These are phyloP conservation scores for Naja naja DNA, from an alignment of 2,113 vertebrate genomes.

Conservation along the genomic window DNA sequence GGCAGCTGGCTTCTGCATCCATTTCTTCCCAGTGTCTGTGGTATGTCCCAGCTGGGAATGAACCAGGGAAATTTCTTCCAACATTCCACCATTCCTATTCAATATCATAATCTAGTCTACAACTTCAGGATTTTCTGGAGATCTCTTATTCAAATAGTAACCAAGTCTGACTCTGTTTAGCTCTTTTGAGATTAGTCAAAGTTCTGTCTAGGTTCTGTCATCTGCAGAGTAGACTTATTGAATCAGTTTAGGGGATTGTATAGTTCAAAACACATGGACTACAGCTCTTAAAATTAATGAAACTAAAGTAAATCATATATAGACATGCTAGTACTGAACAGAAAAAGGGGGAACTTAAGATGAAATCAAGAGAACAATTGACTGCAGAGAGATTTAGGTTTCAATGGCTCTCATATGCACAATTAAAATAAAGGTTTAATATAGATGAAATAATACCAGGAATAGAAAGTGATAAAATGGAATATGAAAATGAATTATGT, in stretches of 20 bases:
- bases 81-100: not conserved
- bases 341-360: not conserved
- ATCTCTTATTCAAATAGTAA: not conserved
- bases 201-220: not conserved
- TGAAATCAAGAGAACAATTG: not conserved
- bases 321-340: not conserved
- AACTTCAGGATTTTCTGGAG: not conserved
- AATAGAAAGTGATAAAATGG: not conserved
- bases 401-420: not conserved
- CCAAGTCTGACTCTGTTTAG: not conserved
- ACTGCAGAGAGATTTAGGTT: not conserved
- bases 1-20: too few relatives aligned
- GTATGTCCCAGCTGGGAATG: too few relatives aligned
- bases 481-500: not conserved
- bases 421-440: not conserved
- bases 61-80: too few relatives aligned
- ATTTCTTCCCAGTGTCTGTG: too few relatives aligned
- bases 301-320: not conserved
- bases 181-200: not conserved
- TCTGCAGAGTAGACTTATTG: not conserved
- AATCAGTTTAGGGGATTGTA: not conserved
- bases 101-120: not conserved
- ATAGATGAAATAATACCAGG: not conserved
- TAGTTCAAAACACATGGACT: not conserved
- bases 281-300: not conserved